Conservation (phyloP, 1,140 invertebrate genomes). For the Polypedilum vanderplanki region DNA sequence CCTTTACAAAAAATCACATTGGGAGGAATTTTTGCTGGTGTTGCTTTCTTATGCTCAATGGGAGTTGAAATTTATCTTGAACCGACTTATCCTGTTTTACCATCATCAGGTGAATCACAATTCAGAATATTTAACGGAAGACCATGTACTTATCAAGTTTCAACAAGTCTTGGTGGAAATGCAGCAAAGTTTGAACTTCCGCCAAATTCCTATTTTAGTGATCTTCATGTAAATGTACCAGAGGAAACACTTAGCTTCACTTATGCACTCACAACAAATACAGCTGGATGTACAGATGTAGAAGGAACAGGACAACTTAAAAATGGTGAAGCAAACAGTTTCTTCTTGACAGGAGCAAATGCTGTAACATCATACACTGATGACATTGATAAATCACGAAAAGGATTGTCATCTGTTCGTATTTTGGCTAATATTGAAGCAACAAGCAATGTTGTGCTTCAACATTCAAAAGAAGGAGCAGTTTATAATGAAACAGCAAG, state of each 20-base stretch:
- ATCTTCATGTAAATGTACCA: constrained; percentile 36
- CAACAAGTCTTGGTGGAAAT: constrained; percentile 29
- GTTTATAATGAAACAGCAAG: not conserved
- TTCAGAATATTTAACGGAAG: constrained; percentile 59
- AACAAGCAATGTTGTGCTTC: not conserved
- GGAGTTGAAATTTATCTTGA: constrained; percentile 60
- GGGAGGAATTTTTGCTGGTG: constrained; percentile 58
- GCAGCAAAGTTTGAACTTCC: constrained; percentile 39
- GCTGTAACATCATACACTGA: constrained; percentile 37
- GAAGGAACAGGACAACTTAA: constrained; percentile 36
- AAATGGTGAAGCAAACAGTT: constrained; percentile 39
- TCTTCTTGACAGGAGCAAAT: constrained; percentile 37
- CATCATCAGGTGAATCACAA: constrained; percentile 50
- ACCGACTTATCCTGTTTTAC: constrained; percentile 56
- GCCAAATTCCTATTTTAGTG: constrained; percentile 36
- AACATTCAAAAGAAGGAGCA: not conserved
- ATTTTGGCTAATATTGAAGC: constrained; percentile 5
- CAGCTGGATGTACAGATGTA: constrained; percentile 37
- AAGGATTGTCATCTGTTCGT: constrained; percentile 42
- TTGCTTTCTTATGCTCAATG: constrained; percentile 63
- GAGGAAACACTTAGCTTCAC: constrained; percentile 32
- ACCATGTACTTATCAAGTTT: constrained; percentile 37
- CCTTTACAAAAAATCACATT: constrained; percentile 55
- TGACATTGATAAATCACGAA: constrained; percentile 43
- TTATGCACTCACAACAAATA: constrained; percentile 33